Percentiles rank a stretch among this genome's conserved stretches.
phyloP scores from a whole-genome alignment of 2,797 vertebrate species.

The Simalia tracyae region DNA sequence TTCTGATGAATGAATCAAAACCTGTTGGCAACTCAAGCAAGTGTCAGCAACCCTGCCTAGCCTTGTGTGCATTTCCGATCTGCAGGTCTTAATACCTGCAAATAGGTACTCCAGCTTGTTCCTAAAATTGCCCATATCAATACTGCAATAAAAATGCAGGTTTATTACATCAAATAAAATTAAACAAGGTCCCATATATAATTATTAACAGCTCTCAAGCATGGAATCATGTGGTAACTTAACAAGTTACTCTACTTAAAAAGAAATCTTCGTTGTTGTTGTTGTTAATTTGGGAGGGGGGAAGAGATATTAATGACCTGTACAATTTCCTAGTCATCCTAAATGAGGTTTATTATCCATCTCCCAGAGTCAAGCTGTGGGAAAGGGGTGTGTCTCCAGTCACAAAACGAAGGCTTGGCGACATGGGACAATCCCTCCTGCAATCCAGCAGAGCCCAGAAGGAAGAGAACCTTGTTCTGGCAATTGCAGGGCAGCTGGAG shows the following conservation, averaged over 20 bases:
- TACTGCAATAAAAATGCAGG: neutral
- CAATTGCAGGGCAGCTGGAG: no score
- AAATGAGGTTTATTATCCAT: no score
- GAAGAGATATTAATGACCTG: neutral
- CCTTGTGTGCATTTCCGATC: neutral
- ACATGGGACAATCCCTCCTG: no score
- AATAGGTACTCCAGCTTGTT: neutral
- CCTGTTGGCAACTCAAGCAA: neutral
- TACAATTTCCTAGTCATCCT: no score
- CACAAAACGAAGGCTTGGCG: no score
- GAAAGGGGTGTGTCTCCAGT: no score
- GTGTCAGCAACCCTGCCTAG: neutral
- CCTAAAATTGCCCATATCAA: neutral
- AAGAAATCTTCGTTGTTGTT: constrained; percentile 13
- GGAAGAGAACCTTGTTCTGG: no score
- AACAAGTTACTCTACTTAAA: neutral
- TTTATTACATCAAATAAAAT: constrained; percentile 2
- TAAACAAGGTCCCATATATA: neutral
- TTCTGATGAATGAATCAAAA: neutral
- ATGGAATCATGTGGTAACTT: neutral
- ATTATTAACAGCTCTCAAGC: neutral
- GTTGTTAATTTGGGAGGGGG: no score
- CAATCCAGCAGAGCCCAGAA: no score
- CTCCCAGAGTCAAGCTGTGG: no score
- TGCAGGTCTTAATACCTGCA: neutral